These are phyloP conservation scores for Anguilla pacifica DNA, from an alignment of 2,797 vertebrate genomes.

Conservation along the genomic window DNA sequence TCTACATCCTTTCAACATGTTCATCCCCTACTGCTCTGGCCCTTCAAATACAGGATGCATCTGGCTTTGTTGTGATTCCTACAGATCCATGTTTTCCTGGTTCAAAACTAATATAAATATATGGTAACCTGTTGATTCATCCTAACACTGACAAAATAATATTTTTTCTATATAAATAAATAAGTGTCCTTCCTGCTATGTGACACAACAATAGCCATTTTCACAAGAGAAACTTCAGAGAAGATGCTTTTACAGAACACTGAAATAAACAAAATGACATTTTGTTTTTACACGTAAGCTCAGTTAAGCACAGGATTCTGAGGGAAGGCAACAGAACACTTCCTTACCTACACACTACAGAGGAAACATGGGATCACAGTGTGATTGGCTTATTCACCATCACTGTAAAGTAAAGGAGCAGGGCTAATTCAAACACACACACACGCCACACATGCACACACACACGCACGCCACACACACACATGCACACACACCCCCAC, in stretches of 20 bases:
- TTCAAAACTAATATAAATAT: slow-evolving; percentile 3
- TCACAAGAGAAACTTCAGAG: not conserved
- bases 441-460: not conserved
- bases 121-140: slow-evolving; percentile 2
- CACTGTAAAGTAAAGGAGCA: not conserved
- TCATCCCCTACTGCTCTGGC: not conserved
- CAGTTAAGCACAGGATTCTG: not conserved
- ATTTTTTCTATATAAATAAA: not conserved
- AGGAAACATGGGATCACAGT: not conserved
- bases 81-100: not conserved
- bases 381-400: not conserved
- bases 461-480: not conserved
- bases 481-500: not conserved
- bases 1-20: not conserved
- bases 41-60: slow-evolving; percentile 25
- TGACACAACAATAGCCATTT: not conserved
- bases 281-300: not conserved
- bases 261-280: not conserved
- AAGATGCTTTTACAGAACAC: not conserved
- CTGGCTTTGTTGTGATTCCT: slow-evolving; percentile 26
- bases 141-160: not conserved
- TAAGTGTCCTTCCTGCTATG: slow-evolving; percentile 1
- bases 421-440: not conserved
- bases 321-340: not conserved
- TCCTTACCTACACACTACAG: not conserved